Percentiles rank a stretch among this genome's conserved stretches.
phyloP scores from a whole-genome alignment of 2,797 vertebrate genomes.

The Sebastes diploproa region DNA sequence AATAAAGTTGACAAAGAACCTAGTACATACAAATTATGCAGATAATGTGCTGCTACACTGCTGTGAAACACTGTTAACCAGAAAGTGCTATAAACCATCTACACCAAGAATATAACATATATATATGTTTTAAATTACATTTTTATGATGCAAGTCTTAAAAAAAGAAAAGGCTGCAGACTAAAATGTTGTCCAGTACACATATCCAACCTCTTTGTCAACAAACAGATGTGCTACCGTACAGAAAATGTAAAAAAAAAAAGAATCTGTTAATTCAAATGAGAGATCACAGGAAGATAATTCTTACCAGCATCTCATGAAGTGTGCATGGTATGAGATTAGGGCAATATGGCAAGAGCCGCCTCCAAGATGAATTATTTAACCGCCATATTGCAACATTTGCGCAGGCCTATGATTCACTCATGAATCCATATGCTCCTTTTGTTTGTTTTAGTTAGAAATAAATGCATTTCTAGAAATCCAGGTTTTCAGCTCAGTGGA shows the following conservation, averaged over 20 bases:
- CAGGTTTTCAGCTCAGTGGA: not conserved
- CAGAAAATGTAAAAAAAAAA: not conserved
- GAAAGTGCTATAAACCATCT: not conserved
- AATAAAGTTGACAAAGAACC: constrained; percentile 51
- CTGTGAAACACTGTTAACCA: constrained; percentile 4
- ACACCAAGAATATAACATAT: not conserved
- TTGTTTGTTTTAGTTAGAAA: not conserved
- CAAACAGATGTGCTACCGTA: not conserved
- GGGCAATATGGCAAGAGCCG: constrained; percentile 60
- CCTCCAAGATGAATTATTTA: constrained; percentile 76
- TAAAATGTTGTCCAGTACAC: not conserved
- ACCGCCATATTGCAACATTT: constrained; percentile 74
- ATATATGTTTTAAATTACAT: not conserved
- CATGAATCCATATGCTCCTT: constrained; percentile 65
- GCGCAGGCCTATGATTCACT: constrained; percentile 55
- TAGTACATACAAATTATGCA: constrained; percentile 21
- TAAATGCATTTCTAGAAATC: not conserved
- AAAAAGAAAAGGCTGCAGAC: not conserved
- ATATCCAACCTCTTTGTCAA: not conserved
- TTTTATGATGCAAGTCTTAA: not conserved
- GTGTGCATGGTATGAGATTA: constrained; percentile 37
- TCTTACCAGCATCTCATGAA: constrained; percentile 14
- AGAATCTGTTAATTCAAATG: not conserved
- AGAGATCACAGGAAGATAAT: not conserved
- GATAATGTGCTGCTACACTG: constrained; percentile 23